Evolutionary conservation across 2,888 invertebrate species (phyloP).

Genomic region (Cistogaster globosa): DNA sequence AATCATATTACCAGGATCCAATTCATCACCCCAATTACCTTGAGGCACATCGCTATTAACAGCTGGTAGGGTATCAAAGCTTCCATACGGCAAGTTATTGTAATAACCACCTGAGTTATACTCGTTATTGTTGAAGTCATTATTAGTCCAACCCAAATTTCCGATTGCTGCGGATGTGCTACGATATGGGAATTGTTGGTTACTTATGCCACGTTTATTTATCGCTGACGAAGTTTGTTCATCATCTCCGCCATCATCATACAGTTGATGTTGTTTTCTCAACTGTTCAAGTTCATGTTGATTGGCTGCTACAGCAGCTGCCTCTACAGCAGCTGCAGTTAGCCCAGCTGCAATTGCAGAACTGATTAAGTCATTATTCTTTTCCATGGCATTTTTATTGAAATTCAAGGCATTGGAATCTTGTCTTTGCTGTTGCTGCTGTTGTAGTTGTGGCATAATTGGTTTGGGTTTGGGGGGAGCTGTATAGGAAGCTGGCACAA

Average conservation of each 20-base stretch:
- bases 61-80: constrained; percentile 43
- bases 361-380: constrained; percentile 75
- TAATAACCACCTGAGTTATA: constrained; percentile 66
- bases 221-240: constrained; percentile 71
- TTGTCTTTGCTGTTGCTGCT: constrained; percentile 46
- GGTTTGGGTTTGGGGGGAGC: constrained; percentile 74
- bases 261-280: constrained; percentile 69
- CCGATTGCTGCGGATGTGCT: constrained; percentile 12
- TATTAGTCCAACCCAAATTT: constrained; percentile 33
- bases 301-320: constrained; percentile 77
- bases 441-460: constrained; percentile 37
- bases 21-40: constrained; percentile 81
- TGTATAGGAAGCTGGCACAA: constrained; percentile 79
- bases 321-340: constrained; percentile 77
- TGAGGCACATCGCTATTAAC: constrained; percentile 75
- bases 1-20: constrained; percentile 78
- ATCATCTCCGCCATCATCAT: constrained; percentile 72
- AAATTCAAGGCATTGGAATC: constrained; percentile 44
- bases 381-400: constrained; percentile 61
- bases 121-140: constrained; percentile 39
- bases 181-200: constrained; percentile 73
- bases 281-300: constrained; percentile 74
- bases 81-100: constrained; percentile 72
- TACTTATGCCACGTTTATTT: constrained; percentile 80
- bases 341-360: constrained; percentile 74